Base-by-base conservation (phyloP, 2,888 invertebrate genomes). In the Steromphala cineraria region DNA sequence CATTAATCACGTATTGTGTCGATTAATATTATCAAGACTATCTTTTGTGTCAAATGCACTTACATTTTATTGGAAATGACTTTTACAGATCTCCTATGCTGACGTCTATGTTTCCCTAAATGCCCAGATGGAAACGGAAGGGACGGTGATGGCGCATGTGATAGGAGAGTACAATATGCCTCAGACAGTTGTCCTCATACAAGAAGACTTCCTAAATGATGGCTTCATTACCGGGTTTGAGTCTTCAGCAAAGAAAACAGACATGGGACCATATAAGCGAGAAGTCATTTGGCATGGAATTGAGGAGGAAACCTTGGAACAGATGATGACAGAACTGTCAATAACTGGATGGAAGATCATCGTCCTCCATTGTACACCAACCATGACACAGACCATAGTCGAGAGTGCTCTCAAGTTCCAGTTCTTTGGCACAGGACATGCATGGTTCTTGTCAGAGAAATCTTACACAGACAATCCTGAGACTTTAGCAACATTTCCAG, bases 391-490 rank as follows among this genome's bases (percentile, higher is more conserved):
- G 28, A 74, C 84, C 4, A 81, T 92, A 31, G 81, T 90, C 55
- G 67, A 79, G 2, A 82, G 87, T 2, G 89, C 90, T 15, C 55
- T 83, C 19, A 78, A 85, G 21, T 82, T 89, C 52, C 83, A 84
- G 7, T 86, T 90, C 36, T 88, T 89, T 55, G 86, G 84, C n/a
- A 80, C 85, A 3, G 91, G 91, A 0, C 90, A 89, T 82, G 91
- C 90, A 8, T 92, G 92, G 92, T 88, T 92, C 31, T 79, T 92
- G 36, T 89, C 90, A 15, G 87, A 89, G 28, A 79, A 80, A 36
- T 82, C 87, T 2, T 80, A 85, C 77, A 80, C 81, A 24, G 77
- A 55, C 5, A 74, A 83, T 74, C 77, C 67, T 8, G 75, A 82
- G 5, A 55, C 81, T 2, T 31, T 83, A 15, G 19, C 13, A n/a